Evolutionary conservation across 2,888 invertebrate species (phyloP), one percentile per base, ranked within the genome.

Genomic region (Latrodectus elegans): DNA sequence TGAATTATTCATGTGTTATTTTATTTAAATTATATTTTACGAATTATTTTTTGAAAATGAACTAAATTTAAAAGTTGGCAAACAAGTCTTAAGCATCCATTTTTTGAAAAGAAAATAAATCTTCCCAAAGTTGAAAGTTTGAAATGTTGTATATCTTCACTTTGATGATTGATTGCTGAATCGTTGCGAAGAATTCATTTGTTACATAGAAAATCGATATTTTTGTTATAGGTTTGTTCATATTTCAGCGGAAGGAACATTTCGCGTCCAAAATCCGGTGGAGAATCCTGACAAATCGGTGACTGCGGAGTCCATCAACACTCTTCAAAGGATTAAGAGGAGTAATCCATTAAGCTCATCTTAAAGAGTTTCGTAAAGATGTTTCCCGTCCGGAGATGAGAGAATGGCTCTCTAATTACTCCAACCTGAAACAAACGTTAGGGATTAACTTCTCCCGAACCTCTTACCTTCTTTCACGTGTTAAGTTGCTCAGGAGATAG

Each of bases 321-420:
- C 80, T 85, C 85, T 73, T 80, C 70, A 75, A 49, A 73, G 74
- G 85, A 75, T 79, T 80, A 76, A 52, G 74, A 78, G 77, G 74
- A 53, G 64, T 85, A 85, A 85, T 80, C 85, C 75, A 75, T 85
- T 85, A 85, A 85, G 74, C 52, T 73, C 75, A 75, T 85, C 80
- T 85, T 85, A 85, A 60, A 85, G 80, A 85, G 85, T 67, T 85
- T 60, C 79, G 78, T 78, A 73, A 84, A 84, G 84, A 84, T 74
- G 84, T 74, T 79, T 78, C 64, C 26, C 38, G 52, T n/a, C 75
- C 82, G 82, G 82, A 82, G 75, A 83, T 76, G 76, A 76, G 83
- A 83, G 70, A 83, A 71, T 75, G 75, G 55, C 53, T 38, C 85
- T 85, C 85, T 85, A 80, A 85, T 85, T 85, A 85, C 85, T 78